A percentile compares a stretch with the other conserved stretches of the same genome.
These are phyloP conservation scores for Xyrichtys novacula DNA, from an alignment of 2,797 vertebrate species.

Conservation along the genomic window DNA sequence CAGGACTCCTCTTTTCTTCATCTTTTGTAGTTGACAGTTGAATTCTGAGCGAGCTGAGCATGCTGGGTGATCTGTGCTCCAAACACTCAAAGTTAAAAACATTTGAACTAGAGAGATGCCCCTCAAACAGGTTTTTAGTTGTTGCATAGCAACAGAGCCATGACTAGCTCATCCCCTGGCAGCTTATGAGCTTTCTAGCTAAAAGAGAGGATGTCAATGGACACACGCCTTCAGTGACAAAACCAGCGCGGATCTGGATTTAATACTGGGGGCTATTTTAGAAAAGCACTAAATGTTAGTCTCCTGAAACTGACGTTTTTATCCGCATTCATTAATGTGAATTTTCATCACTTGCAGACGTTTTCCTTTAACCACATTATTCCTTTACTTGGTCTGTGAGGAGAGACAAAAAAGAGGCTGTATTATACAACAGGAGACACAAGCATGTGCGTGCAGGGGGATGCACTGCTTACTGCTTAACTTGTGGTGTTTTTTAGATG, in stretches of 20 bases:
- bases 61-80: slow-evolving; percentile 27
- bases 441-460: neutral
- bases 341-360: slow-evolving; percentile 52
- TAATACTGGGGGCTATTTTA: slow-evolving; percentile 58
- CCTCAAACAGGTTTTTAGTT: slow-evolving; percentile 66
- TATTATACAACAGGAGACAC: neutral
- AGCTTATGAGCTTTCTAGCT: slow-evolving; percentile 51
- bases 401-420: slow-evolving; percentile 14
- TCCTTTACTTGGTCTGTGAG: slow-evolving; percentile 41
- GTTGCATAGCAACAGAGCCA: slow-evolving; percentile 76
- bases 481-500: slow-evolving; percentile 41
- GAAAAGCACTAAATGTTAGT: slow-evolving; percentile 34
- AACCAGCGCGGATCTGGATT: slow-evolving; percentile 51
- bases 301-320: slow-evolving; percentile 55
- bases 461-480: slow-evolving; percentile 36
- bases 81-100: slow-evolving; percentile 66
- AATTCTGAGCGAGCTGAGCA: slow-evolving; percentile 38
- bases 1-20: slow-evolving; percentile 34
- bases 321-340: slow-evolving; percentile 23
- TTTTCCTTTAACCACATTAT: slow-evolving; percentile 48
- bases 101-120: slow-evolving; percentile 68
- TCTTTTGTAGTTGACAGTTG: slow-evolving; percentile 52
- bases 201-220: slow-evolving; percentile 61
- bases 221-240: slow-evolving; percentile 56
- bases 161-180: slow-evolving; percentile 54